Evolutionary conservation across 2,797 vertebrate genomes (phyloP).

Genomic region (Gadopsis bispinosus): DNA sequence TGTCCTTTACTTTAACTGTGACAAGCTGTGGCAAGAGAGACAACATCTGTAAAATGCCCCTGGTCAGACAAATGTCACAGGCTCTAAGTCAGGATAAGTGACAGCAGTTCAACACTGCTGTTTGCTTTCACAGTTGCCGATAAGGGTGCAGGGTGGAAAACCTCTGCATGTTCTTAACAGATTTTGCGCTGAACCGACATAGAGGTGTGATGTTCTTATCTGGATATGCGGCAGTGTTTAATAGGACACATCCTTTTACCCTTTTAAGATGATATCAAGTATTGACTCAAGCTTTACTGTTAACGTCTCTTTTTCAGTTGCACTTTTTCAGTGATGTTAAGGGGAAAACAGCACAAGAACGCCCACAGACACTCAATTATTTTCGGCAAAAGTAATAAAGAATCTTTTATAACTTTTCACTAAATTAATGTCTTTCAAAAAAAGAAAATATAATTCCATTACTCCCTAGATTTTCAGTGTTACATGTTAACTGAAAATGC

Average conservation of each 20-base stretch:
- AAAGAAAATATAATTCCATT: background rate
- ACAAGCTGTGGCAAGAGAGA: conserved; percentile 21
- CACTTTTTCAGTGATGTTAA: background rate
- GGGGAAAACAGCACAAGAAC: too few relatives aligned
- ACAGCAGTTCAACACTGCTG: background rate
- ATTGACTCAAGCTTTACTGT: background rate
- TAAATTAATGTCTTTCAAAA: background rate
- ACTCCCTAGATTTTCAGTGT: background rate
- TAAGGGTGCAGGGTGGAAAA: background rate
- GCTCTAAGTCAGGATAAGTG: background rate
- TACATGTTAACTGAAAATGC: background rate
- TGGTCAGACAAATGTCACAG: background rate
- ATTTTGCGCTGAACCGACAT: background rate
- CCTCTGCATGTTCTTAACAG: background rate
- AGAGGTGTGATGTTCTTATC: background rate
- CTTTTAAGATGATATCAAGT: conserved; percentile 21
- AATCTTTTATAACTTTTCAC: background rate
- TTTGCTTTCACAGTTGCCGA: background rate
- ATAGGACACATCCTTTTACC: conserved; percentile 4
- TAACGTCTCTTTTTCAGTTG: background rate
- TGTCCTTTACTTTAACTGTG: conserved; percentile 33
- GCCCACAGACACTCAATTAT: too few relatives aligned
- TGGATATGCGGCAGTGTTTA: background rate
- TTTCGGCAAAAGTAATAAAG: too few relatives aligned
- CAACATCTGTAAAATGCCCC: background rate